Percentiles rank a stretch among this genome's conserved stretches.
Conservation (phyloP, 2,797 vertebrate genomes). For the Triplophysa bombifrons region DNA sequence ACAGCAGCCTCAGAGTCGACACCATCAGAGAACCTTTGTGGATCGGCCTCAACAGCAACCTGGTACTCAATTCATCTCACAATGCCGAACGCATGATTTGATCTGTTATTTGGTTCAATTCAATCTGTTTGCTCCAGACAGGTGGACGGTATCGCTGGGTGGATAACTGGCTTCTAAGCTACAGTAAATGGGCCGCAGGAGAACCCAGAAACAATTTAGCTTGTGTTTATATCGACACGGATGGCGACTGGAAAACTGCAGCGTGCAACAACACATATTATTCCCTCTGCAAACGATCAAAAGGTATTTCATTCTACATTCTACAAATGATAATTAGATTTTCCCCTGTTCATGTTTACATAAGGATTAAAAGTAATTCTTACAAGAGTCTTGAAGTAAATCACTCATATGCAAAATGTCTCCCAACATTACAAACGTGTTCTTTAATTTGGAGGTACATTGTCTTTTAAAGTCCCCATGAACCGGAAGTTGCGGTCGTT, state of each 20-base stretch:
- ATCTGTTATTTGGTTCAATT: neutral
- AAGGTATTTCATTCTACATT: slow-evolving; percentile 68
- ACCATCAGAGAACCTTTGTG: slow-evolving; percentile 82
- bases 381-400: neutral
- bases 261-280: slow-evolving; percentile 81
- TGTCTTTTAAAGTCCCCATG: too few relatives aligned
- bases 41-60: slow-evolving; percentile 93
- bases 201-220: slow-evolving; percentile 87
- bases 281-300: slow-evolving; percentile 87
- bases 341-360: too few relatives aligned
- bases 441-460: too few relatives aligned
- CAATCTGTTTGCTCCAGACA: slow-evolving; percentile 74
- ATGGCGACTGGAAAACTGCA: slow-evolving; percentile 88
- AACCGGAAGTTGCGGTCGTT: too few relatives aligned
- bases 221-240: slow-evolving; percentile 88
- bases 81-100: neutral
- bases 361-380: too few relatives aligned
- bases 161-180: slow-evolving; percentile 88
- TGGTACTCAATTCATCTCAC: slow-evolving; percentile 75
- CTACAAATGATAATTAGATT: too few relatives aligned
- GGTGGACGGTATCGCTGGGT: slow-evolving; percentile 83
- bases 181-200: slow-evolving; percentile 84
- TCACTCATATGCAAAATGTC: too few relatives aligned
- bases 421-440: too few relatives aligned
- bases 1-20: slow-evolving; percentile 72